Evolutionary conservation across 2,888 invertebrate species (phyloP).

Genomic region (Orgyia antiqua): DNA sequence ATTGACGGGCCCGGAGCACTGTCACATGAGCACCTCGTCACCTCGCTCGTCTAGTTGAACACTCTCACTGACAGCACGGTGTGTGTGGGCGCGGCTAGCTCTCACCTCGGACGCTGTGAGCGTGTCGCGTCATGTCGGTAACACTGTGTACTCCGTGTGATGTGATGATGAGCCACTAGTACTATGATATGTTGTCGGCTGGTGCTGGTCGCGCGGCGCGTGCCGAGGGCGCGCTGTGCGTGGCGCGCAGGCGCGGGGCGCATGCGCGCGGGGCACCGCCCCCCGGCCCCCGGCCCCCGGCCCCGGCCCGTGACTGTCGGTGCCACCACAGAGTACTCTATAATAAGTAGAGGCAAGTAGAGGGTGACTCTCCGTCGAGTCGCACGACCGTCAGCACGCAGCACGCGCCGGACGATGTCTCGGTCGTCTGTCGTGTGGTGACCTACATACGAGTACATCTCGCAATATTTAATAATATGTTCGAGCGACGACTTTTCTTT

Average conservation of each 20-base stretch:
- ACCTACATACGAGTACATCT: too few relatives aligned
- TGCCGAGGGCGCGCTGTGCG: background rate
- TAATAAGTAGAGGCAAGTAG: background rate
- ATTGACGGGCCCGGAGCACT: background rate
- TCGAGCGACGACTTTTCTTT: too few relatives aligned
- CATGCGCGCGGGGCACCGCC: background rate
- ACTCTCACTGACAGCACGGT: too few relatives aligned
- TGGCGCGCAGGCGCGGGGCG: constrained; percentile 5
- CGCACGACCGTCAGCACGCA: background rate
- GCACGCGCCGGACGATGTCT: background rate
- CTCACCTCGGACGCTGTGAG: too few relatives aligned
- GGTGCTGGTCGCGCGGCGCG: background rate
- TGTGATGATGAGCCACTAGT: too few relatives aligned
- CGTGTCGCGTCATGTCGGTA: too few relatives aligned
- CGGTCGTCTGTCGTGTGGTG: too few relatives aligned
- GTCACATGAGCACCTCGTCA: background rate
- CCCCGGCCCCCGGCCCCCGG: background rate
- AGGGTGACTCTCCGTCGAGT: background rate
- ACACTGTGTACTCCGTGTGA: too few relatives aligned
- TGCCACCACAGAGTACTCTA: background rate
- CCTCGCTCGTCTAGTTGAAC: too few relatives aligned
- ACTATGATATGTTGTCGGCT: background rate
- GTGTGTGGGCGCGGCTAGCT: too few relatives aligned
- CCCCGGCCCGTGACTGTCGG: background rate
- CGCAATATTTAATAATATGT: too few relatives aligned